Percentiles rank a stretch among this genome's conserved stretches.
Evolutionary conservation across 2,797 vertebrate genomes (phyloP).

Genomic region (Pseudochirops cupreus): DNA sequence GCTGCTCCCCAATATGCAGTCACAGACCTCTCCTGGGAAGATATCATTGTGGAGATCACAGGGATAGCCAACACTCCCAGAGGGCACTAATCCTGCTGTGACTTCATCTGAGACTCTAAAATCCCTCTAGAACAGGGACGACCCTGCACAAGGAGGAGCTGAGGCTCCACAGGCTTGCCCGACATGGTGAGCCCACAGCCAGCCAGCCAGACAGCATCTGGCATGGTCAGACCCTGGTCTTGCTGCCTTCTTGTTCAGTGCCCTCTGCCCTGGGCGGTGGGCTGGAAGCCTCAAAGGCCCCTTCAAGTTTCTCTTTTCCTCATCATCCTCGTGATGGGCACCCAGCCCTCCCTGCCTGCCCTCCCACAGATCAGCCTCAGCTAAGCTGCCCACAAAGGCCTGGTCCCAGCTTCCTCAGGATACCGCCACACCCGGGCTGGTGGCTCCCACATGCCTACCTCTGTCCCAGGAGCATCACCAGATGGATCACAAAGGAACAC

Average conservation of each 20-base stretch:
- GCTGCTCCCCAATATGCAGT: background rate
- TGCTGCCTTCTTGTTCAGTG: background rate
- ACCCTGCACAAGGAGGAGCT: background rate
- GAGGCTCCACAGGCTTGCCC: accelerated
- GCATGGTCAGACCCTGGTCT: too few species aligned
- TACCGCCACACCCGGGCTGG: background rate
- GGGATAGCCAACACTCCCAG: background rate
- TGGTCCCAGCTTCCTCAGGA: background rate
- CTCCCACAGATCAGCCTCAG: background rate
- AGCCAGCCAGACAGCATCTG: background rate
- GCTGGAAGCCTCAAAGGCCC: too few species aligned
- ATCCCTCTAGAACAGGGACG: background rate
- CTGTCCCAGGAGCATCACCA: background rate
- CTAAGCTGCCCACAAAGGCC: background rate
- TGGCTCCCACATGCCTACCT: background rate
- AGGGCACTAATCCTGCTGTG: background rate
- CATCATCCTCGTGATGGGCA: background rate
- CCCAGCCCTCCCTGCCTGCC: background rate
- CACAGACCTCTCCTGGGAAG: background rate
- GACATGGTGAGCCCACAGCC: background rate
- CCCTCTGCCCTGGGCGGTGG: background rate
- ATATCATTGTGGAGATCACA: background rate
- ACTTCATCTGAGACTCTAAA: background rate
- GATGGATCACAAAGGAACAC: background rate
- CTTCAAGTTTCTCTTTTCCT: background rate